A percentile compares a stretch with the other conserved stretches of the same genome.
Conservation (phyloP, 2,888 invertebrate species). For the Philereme vetulata region DNA sequence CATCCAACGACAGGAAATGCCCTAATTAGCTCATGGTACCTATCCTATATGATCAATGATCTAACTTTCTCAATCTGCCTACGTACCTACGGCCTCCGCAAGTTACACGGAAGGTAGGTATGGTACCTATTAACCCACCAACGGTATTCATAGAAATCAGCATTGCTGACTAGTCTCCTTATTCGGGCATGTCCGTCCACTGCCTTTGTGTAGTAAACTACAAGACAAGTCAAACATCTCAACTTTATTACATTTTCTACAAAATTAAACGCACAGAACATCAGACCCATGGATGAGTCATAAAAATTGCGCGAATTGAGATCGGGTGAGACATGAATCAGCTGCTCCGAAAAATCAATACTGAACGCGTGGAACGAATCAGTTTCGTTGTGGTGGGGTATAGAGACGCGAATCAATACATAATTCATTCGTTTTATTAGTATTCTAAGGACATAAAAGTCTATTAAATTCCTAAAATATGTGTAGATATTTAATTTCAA, state of each 20-base stretch:
- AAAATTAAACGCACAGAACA: too few species aligned
- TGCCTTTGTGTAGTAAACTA: constrained; percentile 17
- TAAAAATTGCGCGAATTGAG: constrained; percentile 62
- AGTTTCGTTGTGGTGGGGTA: background rate
- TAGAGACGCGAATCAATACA: constrained; percentile 3
- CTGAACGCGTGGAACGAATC: constrained; percentile 44
- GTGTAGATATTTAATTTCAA: constrained; percentile 34
- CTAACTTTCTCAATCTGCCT: constrained; percentile 15
- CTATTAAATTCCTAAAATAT: background rate
- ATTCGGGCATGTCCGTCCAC: constrained; percentile 25
- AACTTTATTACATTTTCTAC: constrained; percentile 40
- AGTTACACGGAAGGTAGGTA: background rate
- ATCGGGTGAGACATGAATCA: constrained; percentile 62
- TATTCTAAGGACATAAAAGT: background rate
- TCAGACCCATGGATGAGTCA: constrained; percentile 69
- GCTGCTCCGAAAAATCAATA: constrained; percentile 78
- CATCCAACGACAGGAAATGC: too few species aligned
- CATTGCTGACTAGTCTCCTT: constrained; percentile 24
- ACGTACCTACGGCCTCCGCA: constrained; percentile 5
- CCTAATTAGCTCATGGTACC: too few species aligned
- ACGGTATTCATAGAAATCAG: constrained; percentile 26
- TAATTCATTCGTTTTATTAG: background rate
- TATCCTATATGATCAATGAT: too few species aligned
- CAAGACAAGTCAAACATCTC: constrained; percentile 10
- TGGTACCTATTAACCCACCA: background rate